A percentile compares a stretch with the other conserved stretches of the same genome.
Evolutionary conservation across 2,888 invertebrate species (phyloP).

Genomic region (Gastrophysa polygoni): DNA sequence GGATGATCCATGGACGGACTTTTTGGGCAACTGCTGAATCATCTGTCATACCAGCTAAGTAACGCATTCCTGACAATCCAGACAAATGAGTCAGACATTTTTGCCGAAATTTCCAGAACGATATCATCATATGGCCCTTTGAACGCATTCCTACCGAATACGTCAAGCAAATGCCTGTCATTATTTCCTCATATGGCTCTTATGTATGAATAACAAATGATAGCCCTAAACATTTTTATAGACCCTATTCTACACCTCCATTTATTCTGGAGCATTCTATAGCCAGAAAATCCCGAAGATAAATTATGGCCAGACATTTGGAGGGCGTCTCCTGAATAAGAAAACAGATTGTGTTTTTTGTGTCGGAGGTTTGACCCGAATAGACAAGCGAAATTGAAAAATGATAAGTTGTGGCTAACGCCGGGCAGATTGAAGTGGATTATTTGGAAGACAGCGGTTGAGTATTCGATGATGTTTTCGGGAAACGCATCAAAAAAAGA

Average conservation of each 20-base stretch:
- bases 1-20: too few relatives aligned
- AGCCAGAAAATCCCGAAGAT: constrained; percentile 16
- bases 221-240: constrained; percentile 17
- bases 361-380: constrained; percentile 7
- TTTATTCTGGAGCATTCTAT: constrained; percentile 14
- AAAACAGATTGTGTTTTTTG: constrained; percentile 18
- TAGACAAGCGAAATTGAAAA: constrained; percentile 13
- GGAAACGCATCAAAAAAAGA: too few relatives aligned
- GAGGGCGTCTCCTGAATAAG: constrained; percentile 7
- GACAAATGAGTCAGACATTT: too few relatives aligned
- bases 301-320: constrained; percentile 15
- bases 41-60: too few relatives aligned
- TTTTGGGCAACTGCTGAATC: too few relatives aligned
- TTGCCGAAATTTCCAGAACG: not conserved
- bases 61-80: too few relatives aligned
- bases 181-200: not conserved
- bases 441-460: too few relatives aligned
- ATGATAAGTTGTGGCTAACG: constrained; percentile 2
- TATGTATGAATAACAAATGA: constrained; percentile 9
- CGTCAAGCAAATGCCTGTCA: not conserved
- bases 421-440: too few relatives aligned
- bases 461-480: too few relatives aligned
- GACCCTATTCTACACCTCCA: constrained; percentile 15
- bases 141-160: not conserved
- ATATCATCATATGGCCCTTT: not conserved